These are phyloP conservation scores for Phocides pigmalion DNA, from an alignment of 1,140 invertebrate species.

Conservation along the genomic window DNA sequence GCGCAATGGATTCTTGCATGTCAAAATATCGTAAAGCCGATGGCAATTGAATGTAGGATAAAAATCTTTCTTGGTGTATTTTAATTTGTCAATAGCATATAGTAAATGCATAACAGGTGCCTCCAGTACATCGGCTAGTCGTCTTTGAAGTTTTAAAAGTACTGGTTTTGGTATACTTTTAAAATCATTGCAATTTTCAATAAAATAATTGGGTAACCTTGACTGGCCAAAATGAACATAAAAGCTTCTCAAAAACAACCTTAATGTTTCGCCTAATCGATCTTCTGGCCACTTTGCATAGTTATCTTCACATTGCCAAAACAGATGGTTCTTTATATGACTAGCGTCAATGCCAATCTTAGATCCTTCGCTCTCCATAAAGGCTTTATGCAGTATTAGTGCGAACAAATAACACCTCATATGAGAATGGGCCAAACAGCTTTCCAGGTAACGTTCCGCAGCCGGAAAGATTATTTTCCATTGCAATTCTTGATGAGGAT, in stretches of 20 bases:
- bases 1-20: slow-evolving; percentile 79
- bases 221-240: slow-evolving; percentile 82
- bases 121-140: slow-evolving; percentile 87
- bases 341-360: slow-evolving; percentile 85
- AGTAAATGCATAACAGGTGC: slow-evolving; percentile 89
- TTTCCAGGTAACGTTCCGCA: slow-evolving; percentile 89
- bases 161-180: slow-evolving; percentile 87
- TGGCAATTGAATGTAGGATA: slow-evolving; percentile 87
- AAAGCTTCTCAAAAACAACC: slow-evolving; percentile 85
- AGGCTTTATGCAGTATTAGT: slow-evolving; percentile 87
- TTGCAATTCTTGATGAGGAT: slow-evolving; percentile 86
- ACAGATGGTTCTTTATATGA: slow-evolving; percentile 91
- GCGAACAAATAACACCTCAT: slow-evolving; percentile 87
- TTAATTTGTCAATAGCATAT: slow-evolving; percentile 86
- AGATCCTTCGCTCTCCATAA: slow-evolving; percentile 85
- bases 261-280: slow-evolving; percentile 87
- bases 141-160: slow-evolving; percentile 86
- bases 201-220: slow-evolving; percentile 89
- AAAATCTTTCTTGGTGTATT: slow-evolving; percentile 85
- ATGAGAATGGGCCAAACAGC: slow-evolving; percentile 87
- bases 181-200: slow-evolving; percentile 89
- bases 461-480: slow-evolving; percentile 90
- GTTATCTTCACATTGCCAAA: slow-evolving; percentile 90
- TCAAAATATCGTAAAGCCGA: slow-evolving; percentile 86
- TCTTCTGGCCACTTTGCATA: slow-evolving; percentile 88